A percentile compares a stretch with the other conserved stretches of the same genome.
phyloP scores from a whole-genome alignment of 1,140 invertebrate species.

The Calephelis nemesis region DNA sequence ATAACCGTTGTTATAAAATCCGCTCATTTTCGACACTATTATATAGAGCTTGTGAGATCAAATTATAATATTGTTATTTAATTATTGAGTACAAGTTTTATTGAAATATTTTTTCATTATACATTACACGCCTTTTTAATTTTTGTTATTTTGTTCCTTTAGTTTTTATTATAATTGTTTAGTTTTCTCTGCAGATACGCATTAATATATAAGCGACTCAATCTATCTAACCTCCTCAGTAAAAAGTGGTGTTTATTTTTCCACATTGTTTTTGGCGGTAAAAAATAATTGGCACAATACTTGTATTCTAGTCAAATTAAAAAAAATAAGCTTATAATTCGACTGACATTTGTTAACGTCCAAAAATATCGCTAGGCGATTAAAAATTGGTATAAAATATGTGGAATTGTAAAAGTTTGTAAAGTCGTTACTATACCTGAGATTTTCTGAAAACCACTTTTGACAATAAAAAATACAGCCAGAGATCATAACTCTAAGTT shows the following conservation, averaged over 20 bases:
- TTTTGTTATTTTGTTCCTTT: constrained; percentile 77
- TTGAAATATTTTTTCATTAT: constrained; percentile 74
- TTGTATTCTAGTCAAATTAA: constrained; percentile 78
- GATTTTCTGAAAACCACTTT: constrained; percentile 8
- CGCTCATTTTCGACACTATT: constrained; percentile 54
- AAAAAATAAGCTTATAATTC: constrained; percentile 51
- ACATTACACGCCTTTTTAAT: constrained; percentile 68
- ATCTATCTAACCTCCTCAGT: constrained; percentile 69
- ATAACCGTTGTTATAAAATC: constrained; percentile 51
- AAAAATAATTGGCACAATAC: constrained; percentile 61
- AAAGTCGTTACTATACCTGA: constrained; percentile 22
- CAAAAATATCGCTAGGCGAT: constrained; percentile 70
- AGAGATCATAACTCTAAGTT: not conserved
- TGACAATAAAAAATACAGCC: not conserved
- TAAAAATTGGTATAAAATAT: constrained; percentile 67
- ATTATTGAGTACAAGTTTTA: constrained; percentile 78
- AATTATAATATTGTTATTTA: constrained; percentile 79
- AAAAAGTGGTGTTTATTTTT: constrained; percentile 56
- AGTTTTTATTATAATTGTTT: constrained; percentile 74
- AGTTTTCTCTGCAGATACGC: constrained; percentile 52
- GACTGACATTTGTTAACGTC: constrained; percentile 74
- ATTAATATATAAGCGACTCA: constrained; percentile 55
- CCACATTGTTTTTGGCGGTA: constrained; percentile 50
- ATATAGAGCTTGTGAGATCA: constrained; percentile 72
- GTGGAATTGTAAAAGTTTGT: constrained; percentile 69